Conservation (phyloP, 2,113 vertebrate species). For the Pycnonotus jocosus region DNA sequence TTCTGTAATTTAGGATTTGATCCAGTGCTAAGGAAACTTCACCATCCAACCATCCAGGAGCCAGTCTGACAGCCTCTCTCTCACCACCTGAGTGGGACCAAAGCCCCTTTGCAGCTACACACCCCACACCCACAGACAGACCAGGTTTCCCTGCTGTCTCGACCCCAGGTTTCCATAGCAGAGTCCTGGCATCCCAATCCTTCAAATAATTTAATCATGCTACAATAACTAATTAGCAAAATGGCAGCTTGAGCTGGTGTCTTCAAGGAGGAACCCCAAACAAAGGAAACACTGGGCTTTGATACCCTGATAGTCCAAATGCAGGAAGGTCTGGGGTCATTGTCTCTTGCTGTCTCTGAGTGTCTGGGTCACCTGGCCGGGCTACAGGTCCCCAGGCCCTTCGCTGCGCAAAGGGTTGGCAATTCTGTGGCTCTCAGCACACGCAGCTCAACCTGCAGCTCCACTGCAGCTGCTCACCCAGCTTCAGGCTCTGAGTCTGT, state of each 20-base stretch:
- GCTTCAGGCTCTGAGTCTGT: background rate
- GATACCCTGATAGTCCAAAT: background rate
- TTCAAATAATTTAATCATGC: background rate
- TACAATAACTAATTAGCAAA: background rate
- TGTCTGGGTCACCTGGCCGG: fast-evolving
- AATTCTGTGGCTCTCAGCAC: background rate
- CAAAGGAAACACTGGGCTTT: background rate
- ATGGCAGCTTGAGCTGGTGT: background rate
- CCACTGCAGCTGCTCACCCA: background rate
- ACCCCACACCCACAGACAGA: background rate
- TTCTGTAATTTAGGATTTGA: background rate
- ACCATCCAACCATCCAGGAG: background rate
- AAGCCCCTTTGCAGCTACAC: background rate
- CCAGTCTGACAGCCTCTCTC: background rate
- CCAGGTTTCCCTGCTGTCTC: fast-evolving
- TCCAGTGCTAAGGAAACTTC: background rate
- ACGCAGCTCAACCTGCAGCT: background rate
- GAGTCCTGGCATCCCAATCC: background rate
- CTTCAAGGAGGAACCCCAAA: background rate
- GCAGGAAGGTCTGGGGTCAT: background rate
- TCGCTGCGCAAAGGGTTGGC: background rate
- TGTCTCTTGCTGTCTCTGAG: background rate
- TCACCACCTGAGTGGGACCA: background rate
- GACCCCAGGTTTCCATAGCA: background rate
- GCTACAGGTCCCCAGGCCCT: background rate